Conservation (phyloP, 1,140 invertebrate species). For the Aphis craccivora region DNA sequence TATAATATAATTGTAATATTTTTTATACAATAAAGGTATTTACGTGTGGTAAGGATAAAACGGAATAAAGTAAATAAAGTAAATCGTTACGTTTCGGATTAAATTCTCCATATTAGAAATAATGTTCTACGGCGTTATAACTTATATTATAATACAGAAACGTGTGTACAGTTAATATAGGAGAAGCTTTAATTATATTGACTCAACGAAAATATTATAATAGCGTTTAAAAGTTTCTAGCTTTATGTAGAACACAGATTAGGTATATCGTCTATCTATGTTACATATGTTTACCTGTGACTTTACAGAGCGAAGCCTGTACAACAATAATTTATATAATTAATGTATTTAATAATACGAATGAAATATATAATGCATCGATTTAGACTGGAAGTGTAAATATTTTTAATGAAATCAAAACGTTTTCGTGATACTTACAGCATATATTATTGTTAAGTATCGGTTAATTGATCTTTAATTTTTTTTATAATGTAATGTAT, state of each 20-base stretch:
- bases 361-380: not conserved
- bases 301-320: not conserved
- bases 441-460: no score
- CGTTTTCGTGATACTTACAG: not conserved
- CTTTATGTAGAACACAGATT: not conserved
- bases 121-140: not conserved
- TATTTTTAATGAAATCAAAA: not conserved
- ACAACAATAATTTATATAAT: not conserved
- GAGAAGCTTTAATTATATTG: not conserved
- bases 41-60: not conserved
- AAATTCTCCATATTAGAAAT: not conserved
- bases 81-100: not conserved
- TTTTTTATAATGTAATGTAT: no score
- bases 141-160: not conserved
- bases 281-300: not conserved
- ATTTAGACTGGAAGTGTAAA: not conserved
- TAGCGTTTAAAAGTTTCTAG: not conserved
- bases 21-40: not conserved
- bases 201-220: not conserved
- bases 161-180: not conserved
- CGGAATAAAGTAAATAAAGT: not conserved
- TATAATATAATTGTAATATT: constrained; percentile 4
- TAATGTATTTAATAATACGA: no score
- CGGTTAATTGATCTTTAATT: no score
- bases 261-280: not conserved